Base-by-base conservation (phyloP, 2,113 vertebrate species). In the Pandion haliaetus region DNA sequence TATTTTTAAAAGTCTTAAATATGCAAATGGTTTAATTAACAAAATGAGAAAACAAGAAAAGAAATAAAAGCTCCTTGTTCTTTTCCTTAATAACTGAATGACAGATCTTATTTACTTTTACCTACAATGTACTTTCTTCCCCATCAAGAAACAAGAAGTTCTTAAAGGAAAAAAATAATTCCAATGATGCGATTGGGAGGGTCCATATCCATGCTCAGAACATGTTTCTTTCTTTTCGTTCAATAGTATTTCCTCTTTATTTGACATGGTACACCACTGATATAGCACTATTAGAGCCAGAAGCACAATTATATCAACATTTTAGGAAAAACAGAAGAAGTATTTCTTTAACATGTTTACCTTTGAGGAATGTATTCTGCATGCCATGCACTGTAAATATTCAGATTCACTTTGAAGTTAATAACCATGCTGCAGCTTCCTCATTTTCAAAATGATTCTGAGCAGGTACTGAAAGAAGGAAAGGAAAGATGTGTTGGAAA, bases 291-390 rank as follows among this genome's bases (percentile, higher is more conserved):
- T 72, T 50, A 69, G 5, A 36, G 47, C 55, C 67, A 83, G 72
- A 83, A 92, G 77, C 52, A 78, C n/a, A 82, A 65, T 82, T 84
- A 61, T 40, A 86, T 82, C 81, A 91, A 7, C 34, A 52, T 73
- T 21, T 70, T 58, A 79, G 20, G 50, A 76, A 91, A 96, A 93
- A 19, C 13, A 90, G 52, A 81, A 82, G 8, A 34, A 82, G 9
- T 34, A 79, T 96, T 92, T 90, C n/a, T 90, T 85, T 92, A 82
- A 78, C 38, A 26, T 49, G 13, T 96, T 94, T 95, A 78, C n/a
- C 50, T 83, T 88, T 94, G 50, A 78, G 63, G 40, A 86, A 81
- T 71, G 44, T 40, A 67, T 69, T 95, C 45, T 88, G 5, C 29
- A 58, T 34, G 17, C 9, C 7, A 52, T 21, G 28, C 25, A 58